Percentiles rank a stretch among this genome's conserved stretches.
Conservation (phyloP, 1,140 invertebrate genomes). For the Drosophila lacertosa region DNA sequence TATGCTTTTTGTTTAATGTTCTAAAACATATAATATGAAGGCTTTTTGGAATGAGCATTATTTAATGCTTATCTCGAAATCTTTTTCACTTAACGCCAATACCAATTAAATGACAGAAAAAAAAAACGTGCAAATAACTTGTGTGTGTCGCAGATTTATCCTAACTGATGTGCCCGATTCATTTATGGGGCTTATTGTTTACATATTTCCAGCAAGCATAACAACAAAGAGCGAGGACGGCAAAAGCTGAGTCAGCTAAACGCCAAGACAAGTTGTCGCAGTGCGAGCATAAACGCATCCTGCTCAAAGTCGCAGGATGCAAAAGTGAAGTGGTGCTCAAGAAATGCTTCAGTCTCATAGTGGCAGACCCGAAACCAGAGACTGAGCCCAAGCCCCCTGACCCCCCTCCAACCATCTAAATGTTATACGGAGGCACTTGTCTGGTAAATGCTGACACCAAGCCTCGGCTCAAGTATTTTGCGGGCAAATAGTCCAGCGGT, state of each 20-base stretch:
- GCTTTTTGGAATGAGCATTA: too few species aligned
- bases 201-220: constrained; percentile 1
- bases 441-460: constrained; percentile 80
- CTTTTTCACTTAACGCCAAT: background rate
- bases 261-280: constrained; percentile 5
- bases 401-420: background rate
- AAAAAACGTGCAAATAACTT: background rate
- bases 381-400: constrained; percentile 7
- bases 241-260: constrained; percentile 42
- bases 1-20: too few species aligned
- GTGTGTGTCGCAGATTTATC: constrained; percentile 17
- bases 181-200: constrained; percentile 34
- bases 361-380: constrained; percentile 40
- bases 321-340: constrained; percentile 58
- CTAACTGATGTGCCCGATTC: constrained; percentile 29
- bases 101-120: background rate
- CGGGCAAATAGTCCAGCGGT: constrained; percentile 70
- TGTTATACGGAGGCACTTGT: constrained; percentile 48
- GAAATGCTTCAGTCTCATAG: constrained; percentile 51
- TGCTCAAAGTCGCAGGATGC: constrained; percentile 53
- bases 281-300: constrained; percentile 47
- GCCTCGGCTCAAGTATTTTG: constrained; percentile 73
- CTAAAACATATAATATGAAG: too few species aligned
- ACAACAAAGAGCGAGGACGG: constrained; percentile 11
- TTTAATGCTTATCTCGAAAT: too few species aligned